A percentile compares a stretch with the other conserved stretches of the same genome.
Evolutionary conservation across 2,113 vertebrate genomes (phyloP).

Genomic region (Tinamus guttatus): DNA sequence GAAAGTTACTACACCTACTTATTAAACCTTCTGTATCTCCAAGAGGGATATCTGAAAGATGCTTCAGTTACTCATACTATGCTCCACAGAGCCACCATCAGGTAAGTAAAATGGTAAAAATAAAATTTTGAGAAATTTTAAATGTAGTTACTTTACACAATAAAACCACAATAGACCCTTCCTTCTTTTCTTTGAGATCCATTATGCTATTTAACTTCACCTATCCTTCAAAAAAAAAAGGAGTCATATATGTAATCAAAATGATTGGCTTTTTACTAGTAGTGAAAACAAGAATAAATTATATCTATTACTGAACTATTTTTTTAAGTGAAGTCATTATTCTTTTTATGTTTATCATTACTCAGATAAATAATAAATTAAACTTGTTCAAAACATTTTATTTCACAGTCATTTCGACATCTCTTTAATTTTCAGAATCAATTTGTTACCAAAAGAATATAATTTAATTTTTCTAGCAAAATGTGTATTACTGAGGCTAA

Average conservation of each 20-base stretch:
- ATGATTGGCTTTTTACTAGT: accelerated
- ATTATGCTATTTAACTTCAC: neutral
- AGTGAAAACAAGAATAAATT: neutral
- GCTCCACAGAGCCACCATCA: neutral
- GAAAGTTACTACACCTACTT: neutral
- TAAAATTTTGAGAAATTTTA: neutral
- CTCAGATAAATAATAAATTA: neutral
- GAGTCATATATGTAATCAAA: accelerated
- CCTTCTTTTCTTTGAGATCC: neutral
- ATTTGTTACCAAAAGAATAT: neutral
- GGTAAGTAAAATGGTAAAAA: neutral
- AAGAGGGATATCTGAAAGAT: neutral
- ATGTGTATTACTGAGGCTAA: neutral
- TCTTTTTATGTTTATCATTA: neutral
- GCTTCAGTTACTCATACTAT: neutral
- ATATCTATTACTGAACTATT: neutral
- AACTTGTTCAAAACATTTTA: neutral
- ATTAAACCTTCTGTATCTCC: neutral
- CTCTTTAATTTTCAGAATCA: neutral
- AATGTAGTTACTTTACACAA: neutral
- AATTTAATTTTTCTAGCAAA: neutral
- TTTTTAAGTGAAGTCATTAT: neutral
- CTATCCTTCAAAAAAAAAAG: neutral
- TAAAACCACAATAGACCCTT: neutral
- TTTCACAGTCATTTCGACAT: neutral